Evolutionary conservation across 2,113 vertebrate species (phyloP), one percentile per base, ranked within the genome.

Genomic region (Heteronetta atricapilla): DNA sequence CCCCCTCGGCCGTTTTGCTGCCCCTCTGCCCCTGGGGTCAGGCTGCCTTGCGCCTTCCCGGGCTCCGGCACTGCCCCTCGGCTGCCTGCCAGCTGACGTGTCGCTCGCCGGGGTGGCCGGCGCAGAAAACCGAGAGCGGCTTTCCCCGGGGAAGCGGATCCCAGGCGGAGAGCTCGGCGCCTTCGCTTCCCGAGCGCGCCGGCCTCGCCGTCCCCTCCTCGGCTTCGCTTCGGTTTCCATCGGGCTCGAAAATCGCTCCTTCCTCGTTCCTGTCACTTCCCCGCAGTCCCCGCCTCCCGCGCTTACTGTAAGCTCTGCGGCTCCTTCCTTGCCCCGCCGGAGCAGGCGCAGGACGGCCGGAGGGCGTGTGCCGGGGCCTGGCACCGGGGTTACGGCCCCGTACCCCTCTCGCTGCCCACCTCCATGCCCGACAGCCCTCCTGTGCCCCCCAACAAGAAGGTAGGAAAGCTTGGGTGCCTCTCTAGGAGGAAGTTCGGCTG

Each of bases 251-350:
- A 94, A 82, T 96, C 90, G 79, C 97, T 93, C 77, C 94, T 96
- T 97, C 94, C 91, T 94, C 63, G 84, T 93, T 93, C 84, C 84
- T 93, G 69, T 79, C 69, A 69, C 36, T 98, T 98, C 95, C 95
- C 29, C 84, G 92, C 74, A 94, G 90, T 96, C 95, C 92, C 96
- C 89, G 77, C 96, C 96, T 97, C 91, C 92, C 8, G 2, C 42
- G 5, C 29, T 97, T 97, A 94, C 97, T 79, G 88, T 95, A 94
- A 97, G 76, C 75, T 59, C 79, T 56, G 83, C 26, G 75, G 91
- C 66, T 88, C 38, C 38, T 96, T 96, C 88, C 92, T 81, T 91
- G 91, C 93, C 89, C 68, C 72, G 59, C 87, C 4, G 42, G 6
- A 48, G 90, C 74, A 83, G 79, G 53, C 68, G 40, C 69, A 20